A percentile compares a stretch with the other conserved stretches of the same genome.
Evolutionary conservation across 1,140 invertebrate genomes (phyloP).

Genomic region (Aphidius ervi): DNA sequence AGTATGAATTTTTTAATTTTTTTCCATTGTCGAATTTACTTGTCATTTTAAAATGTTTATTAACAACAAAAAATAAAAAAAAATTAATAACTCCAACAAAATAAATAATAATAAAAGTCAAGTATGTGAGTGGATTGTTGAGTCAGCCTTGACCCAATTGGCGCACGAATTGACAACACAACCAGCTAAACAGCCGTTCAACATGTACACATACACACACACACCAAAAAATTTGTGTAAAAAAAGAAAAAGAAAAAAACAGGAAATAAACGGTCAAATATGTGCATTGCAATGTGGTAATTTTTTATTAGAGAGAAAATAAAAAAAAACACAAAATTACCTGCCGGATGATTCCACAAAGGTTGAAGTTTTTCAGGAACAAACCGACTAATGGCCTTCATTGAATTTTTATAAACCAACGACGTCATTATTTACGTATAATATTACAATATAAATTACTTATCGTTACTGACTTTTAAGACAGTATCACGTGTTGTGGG

Average conservation of each 20-base stretch:
- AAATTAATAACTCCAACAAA: not conserved
- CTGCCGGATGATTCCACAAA: slow-evolving; percentile 88
- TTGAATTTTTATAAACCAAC: slow-evolving; percentile 62
- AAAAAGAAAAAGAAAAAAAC: no score
- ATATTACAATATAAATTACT: not conserved
- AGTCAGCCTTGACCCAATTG: slow-evolving; percentile 31
- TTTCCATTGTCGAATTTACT: not conserved
- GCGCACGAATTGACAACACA: not conserved
- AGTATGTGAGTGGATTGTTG: no score
- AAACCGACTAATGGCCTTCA: slow-evolving; percentile 66
- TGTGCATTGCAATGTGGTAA: no score
- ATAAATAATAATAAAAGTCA: not conserved
- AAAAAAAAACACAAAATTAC: slow-evolving; percentile 48
- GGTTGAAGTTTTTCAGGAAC: slow-evolving; percentile 77
- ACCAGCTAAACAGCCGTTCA: slow-evolving; percentile 65
- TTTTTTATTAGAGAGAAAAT: no score
- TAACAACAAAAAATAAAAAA: no score
- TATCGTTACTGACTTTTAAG: not conserved
- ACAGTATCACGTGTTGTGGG: not conserved
- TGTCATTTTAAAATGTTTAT: not conserved
- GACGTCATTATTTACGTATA: slow-evolving; percentile 40
- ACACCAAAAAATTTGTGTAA: no score
- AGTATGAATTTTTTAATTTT: no score
- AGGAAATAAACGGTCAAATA: no score
- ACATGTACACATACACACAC: no score